Base-by-base conservation (phyloP, 2,113 vertebrate genomes). In the Oreocharis arfaki region DNA sequence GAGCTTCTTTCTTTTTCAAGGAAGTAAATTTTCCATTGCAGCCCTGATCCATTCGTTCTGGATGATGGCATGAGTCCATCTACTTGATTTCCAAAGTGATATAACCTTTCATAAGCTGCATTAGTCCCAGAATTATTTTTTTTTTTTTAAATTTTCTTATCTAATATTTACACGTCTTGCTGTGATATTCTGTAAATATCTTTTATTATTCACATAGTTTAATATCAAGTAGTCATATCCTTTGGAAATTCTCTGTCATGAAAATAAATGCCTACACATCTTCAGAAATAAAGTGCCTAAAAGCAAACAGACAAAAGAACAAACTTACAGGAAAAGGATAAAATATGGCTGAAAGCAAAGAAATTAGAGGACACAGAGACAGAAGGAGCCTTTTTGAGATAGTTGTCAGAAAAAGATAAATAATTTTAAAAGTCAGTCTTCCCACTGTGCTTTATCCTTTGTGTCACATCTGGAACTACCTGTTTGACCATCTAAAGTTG, bases 371-470 rank as follows among this genome's bases (percentile, higher is more conserved):
- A 47, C 23, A 50, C 4, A 42, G 12, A 47, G 7, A n/a, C 2
- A 73, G 26, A 57, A 52, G 28, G 1, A 12, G n/a, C 2, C 0
- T 47, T 70, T 80, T 7, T 59, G 27, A 55, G 17, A 32, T 26
- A 60, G 57, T 27, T 37, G 26, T 41, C 5, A 49, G 10, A 42
- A 74, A 56, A 86, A 79, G 2, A 18, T 2, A 39, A 64, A 44
- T 35, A n/a, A 60, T 60, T 78, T 71, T 1, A 60, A 73, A 90
- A 56, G 3, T 17, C 26, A 52, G 4, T 19, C 24, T 89, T 84
- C n/a, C 16, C 6, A 23, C 9, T 42, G 2, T 28, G 7, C 12
- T 14, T 13, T 7, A 0, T 46, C 9, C 4, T 81, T 24, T 56
- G 7, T 41, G 18, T 46, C 28, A 57, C 13, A 10, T 26, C 7